phyloP scores from a whole-genome alignment of 2,797 vertebrate species.

The Chloroceryle amazona region DNA sequence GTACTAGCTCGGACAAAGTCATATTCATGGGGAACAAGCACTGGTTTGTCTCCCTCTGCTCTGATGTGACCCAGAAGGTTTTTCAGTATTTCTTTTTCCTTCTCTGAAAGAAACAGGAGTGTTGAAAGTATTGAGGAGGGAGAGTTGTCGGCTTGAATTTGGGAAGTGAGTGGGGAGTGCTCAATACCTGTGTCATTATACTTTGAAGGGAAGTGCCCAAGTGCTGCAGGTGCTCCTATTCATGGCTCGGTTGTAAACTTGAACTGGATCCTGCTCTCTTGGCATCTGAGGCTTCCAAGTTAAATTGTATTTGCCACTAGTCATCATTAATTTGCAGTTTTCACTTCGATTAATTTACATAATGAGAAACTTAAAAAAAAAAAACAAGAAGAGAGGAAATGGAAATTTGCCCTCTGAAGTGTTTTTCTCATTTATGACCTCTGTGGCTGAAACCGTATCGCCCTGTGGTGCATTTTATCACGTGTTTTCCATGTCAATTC shows the following conservation, averaged over 20 bases:
- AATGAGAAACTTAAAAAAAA: constrained; percentile 34
- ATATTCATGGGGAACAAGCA: constrained; percentile 16
- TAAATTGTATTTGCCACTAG: background rate
- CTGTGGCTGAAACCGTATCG: background rate
- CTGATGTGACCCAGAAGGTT: background rate
- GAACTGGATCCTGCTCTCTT: background rate
- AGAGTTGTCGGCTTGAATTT: background rate
- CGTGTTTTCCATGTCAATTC: constrained; percentile 14
- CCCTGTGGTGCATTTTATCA: constrained; percentile 47
- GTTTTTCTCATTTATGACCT: constrained; percentile 59
- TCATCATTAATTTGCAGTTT: constrained; percentile 38
- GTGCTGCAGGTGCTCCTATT: background rate
- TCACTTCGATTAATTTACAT: constrained; percentile 42
- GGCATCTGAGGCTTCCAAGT: constrained; percentile 8
- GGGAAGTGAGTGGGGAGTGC: accelerated
- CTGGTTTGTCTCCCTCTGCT: background rate
- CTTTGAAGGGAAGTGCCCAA: background rate
- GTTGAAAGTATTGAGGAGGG: background rate
- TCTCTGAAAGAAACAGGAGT: background rate
- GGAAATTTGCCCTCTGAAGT: constrained; percentile 29
- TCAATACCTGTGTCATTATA: background rate
- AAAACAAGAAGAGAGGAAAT: constrained; percentile 56
- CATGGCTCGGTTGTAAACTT: background rate
- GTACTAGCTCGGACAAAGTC: background rate
- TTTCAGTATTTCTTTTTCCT: constrained; percentile 15